Evolutionary conservation across 2,888 invertebrate genomes (phyloP).

Genomic region (Agrypnus murinus): DNA sequence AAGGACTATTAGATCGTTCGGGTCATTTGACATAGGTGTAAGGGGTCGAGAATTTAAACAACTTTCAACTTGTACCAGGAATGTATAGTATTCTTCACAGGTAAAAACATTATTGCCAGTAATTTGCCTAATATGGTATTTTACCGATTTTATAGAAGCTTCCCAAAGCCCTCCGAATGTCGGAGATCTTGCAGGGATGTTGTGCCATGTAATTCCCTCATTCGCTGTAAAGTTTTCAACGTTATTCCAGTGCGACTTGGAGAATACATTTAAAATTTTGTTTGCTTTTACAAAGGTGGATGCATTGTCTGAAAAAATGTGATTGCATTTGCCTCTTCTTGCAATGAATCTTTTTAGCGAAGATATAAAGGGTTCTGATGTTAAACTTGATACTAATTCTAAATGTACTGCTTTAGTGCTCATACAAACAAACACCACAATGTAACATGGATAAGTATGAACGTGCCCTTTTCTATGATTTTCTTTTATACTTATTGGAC

Average conservation of each 20-base stretch:
- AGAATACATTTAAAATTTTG: conserved; percentile 24
- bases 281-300: conserved; percentile 26
- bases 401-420: no score
- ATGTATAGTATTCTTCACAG: background rate
- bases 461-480: no score
- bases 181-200: conserved; percentile 54
- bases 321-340: conserved; percentile 14
- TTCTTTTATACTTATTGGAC: no score
- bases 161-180: conserved; percentile 53
- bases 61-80: no score
- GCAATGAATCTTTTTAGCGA: no score
- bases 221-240: conserved; percentile 11
- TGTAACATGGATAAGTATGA: no score
- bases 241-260: background rate
- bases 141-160: conserved; percentile 32
- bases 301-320: conserved; percentile 38
- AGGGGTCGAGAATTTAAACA: background rate
- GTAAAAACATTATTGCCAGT: conserved; percentile 28
- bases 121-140: conserved; percentile 41
- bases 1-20: background rate
- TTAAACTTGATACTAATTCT: no score
- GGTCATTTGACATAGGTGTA: conserved; percentile 5
- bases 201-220: conserved; percentile 37
- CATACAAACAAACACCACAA: no score
- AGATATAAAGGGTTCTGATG: no score